Percentiles rank a stretch among this genome's conserved stretches.
Conservation (phyloP, 1,140 invertebrate species). For the Apis cerana region DNA sequence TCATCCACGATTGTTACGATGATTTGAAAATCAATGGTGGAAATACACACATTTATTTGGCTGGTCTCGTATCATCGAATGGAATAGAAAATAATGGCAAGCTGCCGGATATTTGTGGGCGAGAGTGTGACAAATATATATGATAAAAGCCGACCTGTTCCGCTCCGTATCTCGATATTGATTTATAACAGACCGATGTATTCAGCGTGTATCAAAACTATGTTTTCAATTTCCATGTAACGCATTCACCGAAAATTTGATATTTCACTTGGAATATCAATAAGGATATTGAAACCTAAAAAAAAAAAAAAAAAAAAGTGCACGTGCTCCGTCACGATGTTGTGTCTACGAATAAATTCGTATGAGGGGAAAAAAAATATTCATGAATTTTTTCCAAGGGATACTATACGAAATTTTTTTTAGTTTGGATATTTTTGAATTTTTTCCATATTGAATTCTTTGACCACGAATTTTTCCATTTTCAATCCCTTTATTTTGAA, state of each 20-base stretch:
- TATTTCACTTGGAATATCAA: constrained; percentile 11
- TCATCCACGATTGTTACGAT: neutral
- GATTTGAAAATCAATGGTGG: constrained; percentile 18
- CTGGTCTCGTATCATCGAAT: constrained; percentile 27
- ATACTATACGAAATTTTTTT: neutral
- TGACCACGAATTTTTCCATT: neutral
- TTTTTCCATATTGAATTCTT: neutral
- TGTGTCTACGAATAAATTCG: neutral
- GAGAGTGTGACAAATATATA: constrained; percentile 62
- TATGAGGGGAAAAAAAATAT: neutral
- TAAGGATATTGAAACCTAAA: constrained; percentile 25
- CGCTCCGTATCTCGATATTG: constrained; percentile 62
- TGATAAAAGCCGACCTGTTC: constrained; percentile 56
- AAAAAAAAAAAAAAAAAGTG: neutral
- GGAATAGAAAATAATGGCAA: constrained; percentile 63
- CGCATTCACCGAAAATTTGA: constrained; percentile 30
- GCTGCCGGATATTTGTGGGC: constrained; percentile 64
- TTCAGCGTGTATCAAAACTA: constrained; percentile 17
- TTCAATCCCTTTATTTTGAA: neutral
- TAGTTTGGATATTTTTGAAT: neutral
- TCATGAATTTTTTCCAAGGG: neutral
- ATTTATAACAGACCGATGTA: constrained; percentile 60
- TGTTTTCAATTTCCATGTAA: constrained; percentile 49
- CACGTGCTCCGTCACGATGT: neutral
- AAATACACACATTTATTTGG: constrained; percentile 52